Base-by-base conservation (phyloP, 2,797 vertebrate species). In the Amblyopsis hoosieri region DNA sequence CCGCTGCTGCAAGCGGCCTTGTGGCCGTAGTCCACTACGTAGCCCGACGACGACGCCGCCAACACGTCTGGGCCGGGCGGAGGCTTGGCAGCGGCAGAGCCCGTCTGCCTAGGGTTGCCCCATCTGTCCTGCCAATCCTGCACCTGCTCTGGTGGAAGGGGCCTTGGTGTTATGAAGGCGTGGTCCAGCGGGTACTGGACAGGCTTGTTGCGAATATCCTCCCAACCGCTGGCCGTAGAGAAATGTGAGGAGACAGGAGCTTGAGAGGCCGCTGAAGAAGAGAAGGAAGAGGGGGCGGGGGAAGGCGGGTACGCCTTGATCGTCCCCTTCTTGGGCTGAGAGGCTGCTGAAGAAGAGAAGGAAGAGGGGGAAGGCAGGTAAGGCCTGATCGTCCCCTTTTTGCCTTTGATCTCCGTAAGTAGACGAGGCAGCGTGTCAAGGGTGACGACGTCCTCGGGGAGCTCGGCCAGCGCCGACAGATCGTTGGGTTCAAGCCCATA, bases 371-470 rank as follows among this genome's bases (percentile, higher is more conserved):
- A 11, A 12, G 57, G 8, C 4, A 23, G 6, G 12, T 2, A 13
- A 47, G 17, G 45, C 9, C 9, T 17, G 47, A 8, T 12, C 13
- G 37, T 53, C 29, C 51, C 48, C 33, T 57, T 71, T 48, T 71
- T 71, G 59, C 81, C 83, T 77, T 92, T 91, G n/a, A 93, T 81
- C 73, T 92, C 83, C 3, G 74, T 60, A 54, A 93, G 89, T 48
- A 93, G 66, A 0, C 78, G 80, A 1, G 93, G 89, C 65, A 93
- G 87, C 0, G 85, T 85, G 53, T 93, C 90, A 0, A 91, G 61
- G 0, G 87, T 92, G 15, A 93, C 84, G 57, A 88, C 73, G 23
- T 91, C 84, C 61, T 92, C 92, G 0, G 92, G 91, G 10, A 93
- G 77, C 61, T 90, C 67, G 1, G 91, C 90, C 3, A 93, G 83